These are phyloP conservation scores for Doryteuthis pealeii DNA, from an alignment of 1,140 invertebrate species.

Conservation along the genomic window DNA sequence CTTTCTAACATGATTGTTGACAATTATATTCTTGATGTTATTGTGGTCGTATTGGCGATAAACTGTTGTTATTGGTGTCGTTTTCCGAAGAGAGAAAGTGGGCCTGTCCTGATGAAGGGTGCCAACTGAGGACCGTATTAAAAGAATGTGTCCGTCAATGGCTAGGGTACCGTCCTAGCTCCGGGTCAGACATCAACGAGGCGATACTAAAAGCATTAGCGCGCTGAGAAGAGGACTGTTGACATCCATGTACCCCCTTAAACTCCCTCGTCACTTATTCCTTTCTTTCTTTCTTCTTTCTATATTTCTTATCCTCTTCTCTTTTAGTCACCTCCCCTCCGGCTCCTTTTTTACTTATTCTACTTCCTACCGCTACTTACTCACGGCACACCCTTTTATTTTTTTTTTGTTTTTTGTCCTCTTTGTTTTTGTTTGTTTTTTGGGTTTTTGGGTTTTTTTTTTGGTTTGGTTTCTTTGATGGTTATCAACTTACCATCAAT, in stretches of 20 bases:
- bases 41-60: too few relatives aligned
- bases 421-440: too few relatives aligned
- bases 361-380: background rate
- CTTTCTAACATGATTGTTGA: too few relatives aligned
- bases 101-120: slow-evolving; percentile 19
- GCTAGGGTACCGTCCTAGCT: slow-evolving; percentile 28
- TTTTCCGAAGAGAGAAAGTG: background rate
- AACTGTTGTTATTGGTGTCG: too few relatives aligned
- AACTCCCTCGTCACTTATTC: background rate
- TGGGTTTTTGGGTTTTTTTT: too few relatives aligned
- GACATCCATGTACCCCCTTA: background rate
- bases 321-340: background rate
- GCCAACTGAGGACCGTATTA: background rate
- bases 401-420: too few relatives aligned
- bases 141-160: slow-evolving; percentile 2
- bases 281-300: background rate
- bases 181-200: slow-evolving; percentile 46
- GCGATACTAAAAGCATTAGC: slow-evolving; percentile 51
- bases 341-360: background rate
- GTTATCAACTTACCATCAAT: too few relatives aligned
- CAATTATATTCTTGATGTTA: too few relatives aligned
- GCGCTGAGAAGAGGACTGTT: slow-evolving; percentile 36
- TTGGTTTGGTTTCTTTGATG: too few relatives aligned
- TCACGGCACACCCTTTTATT: too few relatives aligned
- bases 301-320: too few relatives aligned